Base-by-base conservation (phyloP, 2,797 vertebrate genomes). In the Prionace glauca region DNA sequence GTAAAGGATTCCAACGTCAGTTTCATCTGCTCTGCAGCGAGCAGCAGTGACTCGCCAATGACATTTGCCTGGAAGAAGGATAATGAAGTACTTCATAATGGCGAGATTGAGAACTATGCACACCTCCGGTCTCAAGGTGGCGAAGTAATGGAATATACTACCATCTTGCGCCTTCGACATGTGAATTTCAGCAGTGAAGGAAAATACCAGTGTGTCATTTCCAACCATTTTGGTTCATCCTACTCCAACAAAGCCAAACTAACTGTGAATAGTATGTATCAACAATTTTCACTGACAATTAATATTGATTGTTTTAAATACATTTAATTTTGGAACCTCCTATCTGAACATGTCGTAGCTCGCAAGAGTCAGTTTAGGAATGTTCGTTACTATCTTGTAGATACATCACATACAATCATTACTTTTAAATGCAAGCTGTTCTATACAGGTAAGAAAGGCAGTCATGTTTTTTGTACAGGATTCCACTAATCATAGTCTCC, bases 21-120 rank as follows among this genome's bases (percentile, higher is more conserved):
- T 67, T 99, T 99, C 11, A 97, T 99, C 9, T 99, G 99, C 97
- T 99, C 99, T 0, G 99, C 99, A 0, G 99, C 99, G 36, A 99
- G 99, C 97, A 99, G 99, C 97, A 99, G 99, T 36, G 99, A 99
- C 97, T 99, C 99, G 0, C 99, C 99, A 0, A 99, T 99, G 99
- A 99, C 98, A 95, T 99, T 99, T 45, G 98, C 99, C n/a, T 99
- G 99, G 99, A 99, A 99, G 97, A 99, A 99, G 96, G 99, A 99
- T 97, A 99, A 99, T 0, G 99, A 99, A 96, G 97, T 98, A 7
- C 97, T 99, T 87, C 98, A 98, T 1, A 98, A 99, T 0, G 98
- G 97, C 0, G 99, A 99, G 96, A 98, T 99, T 97, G 98, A 99
- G 97, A 99, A 99, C 96, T 99, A 99, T 3, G 99, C 99, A 0